These are phyloP conservation scores for Paratrypauchen microcephalus DNA, from an alignment of 2,797 vertebrate genomes.

Conservation along the genomic window DNA sequence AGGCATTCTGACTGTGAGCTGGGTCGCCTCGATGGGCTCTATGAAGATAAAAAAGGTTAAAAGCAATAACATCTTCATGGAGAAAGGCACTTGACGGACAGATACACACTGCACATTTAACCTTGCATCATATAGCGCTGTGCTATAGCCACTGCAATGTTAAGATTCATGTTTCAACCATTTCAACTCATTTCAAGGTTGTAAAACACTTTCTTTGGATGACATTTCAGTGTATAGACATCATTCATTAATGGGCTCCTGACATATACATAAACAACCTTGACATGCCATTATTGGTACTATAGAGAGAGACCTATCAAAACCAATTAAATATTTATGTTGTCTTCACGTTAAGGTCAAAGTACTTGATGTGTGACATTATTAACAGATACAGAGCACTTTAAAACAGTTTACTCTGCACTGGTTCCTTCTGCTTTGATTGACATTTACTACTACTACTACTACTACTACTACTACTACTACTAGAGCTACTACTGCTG, in stretches of 20 bases:
- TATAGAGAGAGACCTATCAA: neutral
- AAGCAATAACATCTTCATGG: too few relatives aligned
- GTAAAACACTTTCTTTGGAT: neutral
- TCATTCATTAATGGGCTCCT: neutral
- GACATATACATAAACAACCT: constrained; percentile 4
- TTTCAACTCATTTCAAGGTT: neutral
- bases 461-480: neutral
- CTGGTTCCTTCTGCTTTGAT: neutral
- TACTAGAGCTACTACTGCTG: too few relatives aligned
- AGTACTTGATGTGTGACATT: neutral
- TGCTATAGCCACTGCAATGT: neutral
- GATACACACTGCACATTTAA: neutral
- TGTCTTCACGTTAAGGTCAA: neutral
- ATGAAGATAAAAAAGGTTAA: too few relatives aligned
- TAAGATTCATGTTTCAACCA: neutral
- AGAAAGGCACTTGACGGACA: too few relatives aligned
- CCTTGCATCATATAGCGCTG: neutral
- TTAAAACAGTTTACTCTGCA: neutral
- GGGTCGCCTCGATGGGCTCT: too few relatives aligned
- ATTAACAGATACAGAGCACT: neutral
- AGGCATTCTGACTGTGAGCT: too few relatives aligned
- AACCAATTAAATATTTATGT: constrained; percentile 4
- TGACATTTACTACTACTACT: too few relatives aligned
- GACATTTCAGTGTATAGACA: neutral
- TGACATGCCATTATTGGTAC: constrained; percentile 1